Percentiles rank a stretch among this genome's conserved stretches.
Conservation (phyloP, 1,140 invertebrate species). For the Hormaphis cornu region DNA sequence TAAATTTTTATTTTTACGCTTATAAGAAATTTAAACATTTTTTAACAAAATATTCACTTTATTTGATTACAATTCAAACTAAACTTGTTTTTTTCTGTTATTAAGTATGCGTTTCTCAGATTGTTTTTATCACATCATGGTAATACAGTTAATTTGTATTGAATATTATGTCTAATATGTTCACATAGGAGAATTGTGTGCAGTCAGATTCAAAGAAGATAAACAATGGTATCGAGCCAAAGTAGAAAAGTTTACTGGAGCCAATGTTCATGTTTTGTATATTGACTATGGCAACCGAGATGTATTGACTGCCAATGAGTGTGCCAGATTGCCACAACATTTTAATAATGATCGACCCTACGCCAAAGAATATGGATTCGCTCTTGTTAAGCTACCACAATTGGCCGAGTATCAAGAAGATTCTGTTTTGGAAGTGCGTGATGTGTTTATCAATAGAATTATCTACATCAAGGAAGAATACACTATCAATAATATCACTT, state of each 20-base stretch:
- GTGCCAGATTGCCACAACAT: conserved; percentile 70
- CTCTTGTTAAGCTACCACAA: conserved; percentile 67
- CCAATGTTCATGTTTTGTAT: conserved; percentile 60
- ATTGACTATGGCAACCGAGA: conserved; percentile 94
- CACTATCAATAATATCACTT: conserved; percentile 53
- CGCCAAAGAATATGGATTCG: conserved; percentile 77
- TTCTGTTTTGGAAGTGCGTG: conserved; percentile 60
- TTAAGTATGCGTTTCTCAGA: neutral
- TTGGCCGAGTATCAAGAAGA: conserved; percentile 59
- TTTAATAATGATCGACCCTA: conserved; percentile 66
- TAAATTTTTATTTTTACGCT: too few relatives aligned
- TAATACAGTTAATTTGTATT: too few relatives aligned
- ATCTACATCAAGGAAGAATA: conserved; percentile 66
- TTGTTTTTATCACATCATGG: neutral
- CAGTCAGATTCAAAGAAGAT: conserved; percentile 76
- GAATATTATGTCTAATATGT: neutral
- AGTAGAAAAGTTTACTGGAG: conserved; percentile 72
- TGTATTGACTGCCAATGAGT: conserved; percentile 49
- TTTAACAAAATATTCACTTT: too few relatives aligned
- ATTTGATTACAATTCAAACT: too few relatives aligned
- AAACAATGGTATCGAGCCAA: conserved; percentile 89
- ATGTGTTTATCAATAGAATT: conserved; percentile 57
- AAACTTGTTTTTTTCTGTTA: neutral
- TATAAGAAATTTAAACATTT: too few relatives aligned
- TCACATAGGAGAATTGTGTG: conserved; percentile 66